Evolutionary conservation across 2,113 vertebrate genomes (phyloP).

Genomic region (Athene cunicularia): DNA sequence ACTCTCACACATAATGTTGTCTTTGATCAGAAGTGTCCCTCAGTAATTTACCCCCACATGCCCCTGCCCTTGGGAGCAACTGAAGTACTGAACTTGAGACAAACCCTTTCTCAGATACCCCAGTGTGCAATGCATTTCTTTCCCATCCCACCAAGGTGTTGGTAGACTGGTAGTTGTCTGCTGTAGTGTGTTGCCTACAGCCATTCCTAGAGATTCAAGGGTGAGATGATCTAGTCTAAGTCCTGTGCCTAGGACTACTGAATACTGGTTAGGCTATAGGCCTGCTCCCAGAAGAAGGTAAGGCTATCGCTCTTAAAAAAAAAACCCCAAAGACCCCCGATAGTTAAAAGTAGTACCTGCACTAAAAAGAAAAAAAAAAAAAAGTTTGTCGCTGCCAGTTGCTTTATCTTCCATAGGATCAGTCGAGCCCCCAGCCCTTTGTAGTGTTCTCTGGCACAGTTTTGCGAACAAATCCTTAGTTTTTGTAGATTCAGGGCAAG

Average conservation of each 20-base stretch:
- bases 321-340: background rate
- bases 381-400: background rate
- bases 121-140: rapidly evolving
- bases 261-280: background rate
- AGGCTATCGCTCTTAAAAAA: background rate
- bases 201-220: background rate
- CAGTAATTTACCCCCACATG: rapidly evolving
- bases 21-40: background rate
- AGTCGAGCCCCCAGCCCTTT: background rate
- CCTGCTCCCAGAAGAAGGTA: background rate
- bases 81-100: background rate
- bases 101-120: background rate
- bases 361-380: background rate
- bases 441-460: background rate
- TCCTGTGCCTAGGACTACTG: background rate
- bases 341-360: background rate
- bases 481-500: background rate
- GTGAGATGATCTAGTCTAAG: background rate
- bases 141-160: background rate
- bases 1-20: too few relatives aligned
- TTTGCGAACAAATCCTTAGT: background rate
- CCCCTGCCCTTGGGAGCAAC: background rate
- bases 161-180: background rate
- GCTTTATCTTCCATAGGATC: background rate
- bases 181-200: background rate